Percentiles rank a stretch among this genome's conserved stretches.
These are phyloP conservation scores for Corapipo altera DNA, from an alignment of 2,113 vertebrate genomes.

Conservation along the genomic window DNA sequence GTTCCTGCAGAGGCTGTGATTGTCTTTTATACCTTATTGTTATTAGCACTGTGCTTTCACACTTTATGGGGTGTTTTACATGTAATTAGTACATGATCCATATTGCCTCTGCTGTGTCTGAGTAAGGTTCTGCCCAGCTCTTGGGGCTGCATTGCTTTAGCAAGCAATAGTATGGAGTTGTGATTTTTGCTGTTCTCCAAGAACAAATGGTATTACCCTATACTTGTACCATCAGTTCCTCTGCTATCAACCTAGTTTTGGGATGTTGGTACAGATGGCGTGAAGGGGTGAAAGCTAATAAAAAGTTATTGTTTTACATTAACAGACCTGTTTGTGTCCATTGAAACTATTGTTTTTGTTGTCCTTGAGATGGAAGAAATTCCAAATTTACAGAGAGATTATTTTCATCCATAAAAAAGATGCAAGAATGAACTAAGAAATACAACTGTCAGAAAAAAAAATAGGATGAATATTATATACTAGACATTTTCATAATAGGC, in stretches of 20 bases:
- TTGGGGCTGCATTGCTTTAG: not conserved
- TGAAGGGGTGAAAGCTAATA: not conserved
- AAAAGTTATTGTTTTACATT: not conserved
- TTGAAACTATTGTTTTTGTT: not conserved
- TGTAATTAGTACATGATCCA: accelerated
- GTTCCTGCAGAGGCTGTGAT: not conserved
- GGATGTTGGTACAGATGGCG: not conserved
- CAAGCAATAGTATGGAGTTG: accelerated
- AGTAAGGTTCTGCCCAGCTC: not conserved
- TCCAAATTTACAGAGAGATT: not conserved
- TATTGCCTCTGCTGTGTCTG: not conserved
- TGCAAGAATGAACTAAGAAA: not conserved
- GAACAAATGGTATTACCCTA: not conserved
- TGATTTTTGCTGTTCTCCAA: not conserved
- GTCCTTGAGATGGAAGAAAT: not conserved
- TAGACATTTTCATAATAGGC: not conserved
- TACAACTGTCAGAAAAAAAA: not conserved
- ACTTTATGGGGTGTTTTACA: not conserved
- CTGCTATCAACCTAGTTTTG: not conserved
- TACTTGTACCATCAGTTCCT: not conserved
- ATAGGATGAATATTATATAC: not conserved
- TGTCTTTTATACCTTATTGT: not conserved
- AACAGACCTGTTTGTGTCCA: not conserved
- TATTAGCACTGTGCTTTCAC: not conserved
- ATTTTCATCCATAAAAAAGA: not conserved